Conservation (phyloP, 2,113 vertebrate species). For the Toxotes jaculatrix region DNA sequence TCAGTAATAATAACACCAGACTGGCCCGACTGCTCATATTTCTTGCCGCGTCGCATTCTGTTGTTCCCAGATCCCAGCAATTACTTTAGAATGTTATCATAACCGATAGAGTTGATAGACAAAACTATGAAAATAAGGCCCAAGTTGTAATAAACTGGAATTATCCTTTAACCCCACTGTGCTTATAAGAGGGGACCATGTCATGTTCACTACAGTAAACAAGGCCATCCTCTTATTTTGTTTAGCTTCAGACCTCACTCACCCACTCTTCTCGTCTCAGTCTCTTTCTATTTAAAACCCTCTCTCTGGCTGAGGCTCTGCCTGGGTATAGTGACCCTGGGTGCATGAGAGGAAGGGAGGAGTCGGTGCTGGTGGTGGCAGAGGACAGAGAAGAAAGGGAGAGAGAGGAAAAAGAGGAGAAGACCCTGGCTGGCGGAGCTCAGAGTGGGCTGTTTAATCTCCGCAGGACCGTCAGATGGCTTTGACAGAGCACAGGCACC, state of each 20-base stretch:
- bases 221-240: conserved; percentile 8
- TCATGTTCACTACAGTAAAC: conserved; percentile 6
- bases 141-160: conserved; percentile 8
- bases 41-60: background rate
- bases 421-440: conserved; percentile 38
- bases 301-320: conserved; percentile 45
- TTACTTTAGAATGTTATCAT: background rate
- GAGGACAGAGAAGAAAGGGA: conserved; percentile 49
- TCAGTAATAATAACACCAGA: background rate
- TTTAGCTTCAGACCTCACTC: conserved; percentile 18
- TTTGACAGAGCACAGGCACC: conserved; percentile 74
- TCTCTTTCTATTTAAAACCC: conserved; percentile 70
- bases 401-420: conserved; percentile 36
- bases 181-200: background rate
- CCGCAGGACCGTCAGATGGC: conserved; percentile 73
- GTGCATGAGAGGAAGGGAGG: conserved; percentile 62
- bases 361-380: conserved; percentile 49
- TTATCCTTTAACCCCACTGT: conserved; percentile 14
- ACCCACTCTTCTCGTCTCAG: conserved; percentile 11
- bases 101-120: background rate
- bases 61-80: background rate
- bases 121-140: background rate
- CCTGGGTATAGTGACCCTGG: conserved; percentile 42
- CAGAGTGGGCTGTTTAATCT: conserved; percentile 74
- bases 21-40: background rate